phyloP scores from a whole-genome alignment of 2,113 vertebrate genomes.

The Daubentonia madagascariensis region DNA sequence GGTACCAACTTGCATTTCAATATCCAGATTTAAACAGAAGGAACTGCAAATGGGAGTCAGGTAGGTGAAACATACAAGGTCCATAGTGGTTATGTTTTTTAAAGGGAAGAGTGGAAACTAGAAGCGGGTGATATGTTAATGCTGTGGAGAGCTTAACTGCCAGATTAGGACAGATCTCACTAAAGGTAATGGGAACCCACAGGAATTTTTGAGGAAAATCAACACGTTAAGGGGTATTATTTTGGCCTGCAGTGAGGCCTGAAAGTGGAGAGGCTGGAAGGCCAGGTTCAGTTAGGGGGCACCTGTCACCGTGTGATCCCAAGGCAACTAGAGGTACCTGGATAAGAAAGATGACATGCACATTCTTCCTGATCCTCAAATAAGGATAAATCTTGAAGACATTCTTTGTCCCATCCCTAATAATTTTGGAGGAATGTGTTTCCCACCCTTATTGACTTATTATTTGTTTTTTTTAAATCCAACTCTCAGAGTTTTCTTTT shows the following conservation, averaged over 20 bases:
- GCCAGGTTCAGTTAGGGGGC: background rate
- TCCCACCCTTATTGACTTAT: background rate
- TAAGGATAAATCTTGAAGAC: background rate
- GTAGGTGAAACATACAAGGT: too few species aligned
- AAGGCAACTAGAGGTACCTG: background rate
- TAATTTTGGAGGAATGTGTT: background rate
- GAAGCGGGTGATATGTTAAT: background rate
- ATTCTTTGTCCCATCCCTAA: background rate
- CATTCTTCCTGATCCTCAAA: background rate
- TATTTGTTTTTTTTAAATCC: background rate
- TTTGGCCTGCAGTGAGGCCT: background rate
- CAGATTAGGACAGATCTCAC: background rate
- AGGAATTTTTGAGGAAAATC: background rate
- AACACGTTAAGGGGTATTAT: background rate
- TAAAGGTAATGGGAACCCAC: background rate
- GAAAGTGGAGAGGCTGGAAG: background rate
- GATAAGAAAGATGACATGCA: accelerated
- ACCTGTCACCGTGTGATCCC: background rate
- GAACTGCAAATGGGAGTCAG: background rate
- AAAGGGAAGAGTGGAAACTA: background rate
- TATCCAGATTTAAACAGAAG: background rate
- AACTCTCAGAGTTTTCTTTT: background rate
- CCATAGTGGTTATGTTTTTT: too few species aligned
- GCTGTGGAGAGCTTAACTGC: background rate
- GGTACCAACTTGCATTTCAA: background rate